Evolutionary conservation across 2,888 invertebrate species (phyloP).

Genomic region (Papilio elwesi): DNA sequence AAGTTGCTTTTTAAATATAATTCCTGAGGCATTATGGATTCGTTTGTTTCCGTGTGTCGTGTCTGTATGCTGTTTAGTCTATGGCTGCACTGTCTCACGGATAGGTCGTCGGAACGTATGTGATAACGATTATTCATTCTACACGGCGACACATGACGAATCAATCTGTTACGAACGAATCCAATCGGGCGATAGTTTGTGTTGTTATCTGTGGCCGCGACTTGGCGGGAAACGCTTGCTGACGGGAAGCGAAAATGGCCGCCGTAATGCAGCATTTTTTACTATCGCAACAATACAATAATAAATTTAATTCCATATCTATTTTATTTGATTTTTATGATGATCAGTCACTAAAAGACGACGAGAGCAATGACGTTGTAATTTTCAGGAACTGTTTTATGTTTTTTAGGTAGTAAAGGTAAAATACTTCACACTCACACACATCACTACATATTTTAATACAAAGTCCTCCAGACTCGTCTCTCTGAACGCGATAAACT

Average conservation of each 20-base stretch:
- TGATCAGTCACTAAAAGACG: too few species aligned
- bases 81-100: constrained; percentile 51
- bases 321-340: too few species aligned
- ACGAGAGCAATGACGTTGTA: too few species aligned
- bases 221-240: constrained; percentile 43
- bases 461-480: too few species aligned
- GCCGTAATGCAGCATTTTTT: constrained; percentile 24
- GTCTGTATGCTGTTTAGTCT: constrained; percentile 54
- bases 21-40: too few species aligned
- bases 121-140: constrained; percentile 78
- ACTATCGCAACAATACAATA: background rate
- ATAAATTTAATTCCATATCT: background rate
- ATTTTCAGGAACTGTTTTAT: too few species aligned
- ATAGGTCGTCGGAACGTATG: constrained; percentile 50
- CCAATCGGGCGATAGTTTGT: constrained; percentile 51
- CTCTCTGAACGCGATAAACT: too few species aligned
- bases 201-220: constrained; percentile 41
- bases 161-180: constrained; percentile 73
- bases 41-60: background rate
- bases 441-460: too few species aligned
- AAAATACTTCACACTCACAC: too few species aligned
- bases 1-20: too few species aligned
- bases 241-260: constrained; percentile 39
- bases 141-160: constrained; percentile 81
- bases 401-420: too few species aligned